Percentiles rank a stretch among this genome's conserved stretches.
Conservation (phyloP, 2,888 invertebrate genomes). For the Ecdyonurus torrentis region DNA sequence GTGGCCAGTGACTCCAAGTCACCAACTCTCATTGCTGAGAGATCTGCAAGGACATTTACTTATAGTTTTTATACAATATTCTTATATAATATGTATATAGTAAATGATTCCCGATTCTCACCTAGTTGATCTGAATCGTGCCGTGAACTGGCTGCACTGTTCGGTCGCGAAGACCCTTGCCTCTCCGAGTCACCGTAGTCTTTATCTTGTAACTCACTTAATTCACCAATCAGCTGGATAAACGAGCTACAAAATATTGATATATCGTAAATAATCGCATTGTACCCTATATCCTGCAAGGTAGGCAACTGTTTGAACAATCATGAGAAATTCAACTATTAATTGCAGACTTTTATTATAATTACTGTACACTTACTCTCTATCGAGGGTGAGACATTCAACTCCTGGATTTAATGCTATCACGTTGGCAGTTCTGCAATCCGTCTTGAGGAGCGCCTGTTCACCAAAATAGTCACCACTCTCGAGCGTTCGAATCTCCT, state of each 20-base stretch:
- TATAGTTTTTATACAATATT: too few species aligned
- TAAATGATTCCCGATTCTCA: too few species aligned
- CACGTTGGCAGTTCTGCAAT: constrained; percentile 73
- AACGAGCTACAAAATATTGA: constrained; percentile 41
- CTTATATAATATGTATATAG: too few species aligned
- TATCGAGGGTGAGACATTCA: constrained; percentile 72
- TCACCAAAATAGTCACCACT: constrained; percentile 82
- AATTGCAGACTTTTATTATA: too few species aligned
- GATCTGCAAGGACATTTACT: constrained; percentile 27
- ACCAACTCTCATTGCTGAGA: constrained; percentile 48
- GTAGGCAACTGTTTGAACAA: too few species aligned
- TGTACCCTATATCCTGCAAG: neutral
- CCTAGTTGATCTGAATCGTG: constrained; percentile 18
- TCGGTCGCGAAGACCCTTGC: constrained; percentile 28
- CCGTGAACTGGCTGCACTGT: constrained; percentile 24
- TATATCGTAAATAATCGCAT: neutral
- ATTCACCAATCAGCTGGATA: constrained; percentile 64
- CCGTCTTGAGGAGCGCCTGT: constrained; percentile 68
- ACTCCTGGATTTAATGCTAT: constrained; percentile 70
- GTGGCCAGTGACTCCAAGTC: constrained; percentile 72
- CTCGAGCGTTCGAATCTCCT: constrained; percentile 47
- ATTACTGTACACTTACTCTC: constrained; percentile 60
- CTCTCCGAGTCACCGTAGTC: constrained; percentile 49
- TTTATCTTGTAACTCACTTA: constrained; percentile 55
- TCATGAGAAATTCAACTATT: neutral